Percentiles rank a stretch among this genome's conserved stretches.
Evolutionary conservation across 2,797 vertebrate species (phyloP).

Genomic region (Erpetoichthys calabaricus): DNA sequence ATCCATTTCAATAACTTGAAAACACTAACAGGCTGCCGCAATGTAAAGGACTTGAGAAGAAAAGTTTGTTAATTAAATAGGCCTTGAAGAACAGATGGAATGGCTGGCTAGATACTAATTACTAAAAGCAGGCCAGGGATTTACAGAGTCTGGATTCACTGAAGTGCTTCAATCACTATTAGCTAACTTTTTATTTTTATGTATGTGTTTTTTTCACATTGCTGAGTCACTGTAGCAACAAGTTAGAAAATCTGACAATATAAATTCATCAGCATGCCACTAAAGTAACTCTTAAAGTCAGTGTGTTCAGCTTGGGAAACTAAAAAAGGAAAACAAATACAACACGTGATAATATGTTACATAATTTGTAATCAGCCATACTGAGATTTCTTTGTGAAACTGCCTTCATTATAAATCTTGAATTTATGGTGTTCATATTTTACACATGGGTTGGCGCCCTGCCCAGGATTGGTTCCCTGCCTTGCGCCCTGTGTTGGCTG

Average conservation of each 20-base stretch:
- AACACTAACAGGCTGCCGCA: constrained; percentile 63
- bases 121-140: constrained; percentile 73
- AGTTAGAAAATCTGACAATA: constrained; percentile 39
- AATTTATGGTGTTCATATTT: too few relatives aligned
- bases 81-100: constrained; percentile 87
- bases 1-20: constrained; percentile 71
- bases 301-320: too few relatives aligned
- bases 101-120: constrained; percentile 83
- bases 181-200: constrained; percentile 46
- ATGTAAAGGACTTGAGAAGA: constrained; percentile 50
- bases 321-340: too few relatives aligned
- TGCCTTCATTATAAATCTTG: too few relatives aligned
- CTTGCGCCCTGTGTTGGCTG: too few relatives aligned
- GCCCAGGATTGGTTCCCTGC: too few relatives aligned
- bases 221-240: constrained; percentile 47
- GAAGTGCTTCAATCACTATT: constrained; percentile 70
- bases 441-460: too few relatives aligned
- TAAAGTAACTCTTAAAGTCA: too few relatives aligned
- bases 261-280: constrained; percentile 7
- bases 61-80: constrained; percentile 97
- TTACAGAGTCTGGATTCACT: constrained; percentile 55
- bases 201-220: too few relatives aligned
- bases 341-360: too few relatives aligned
- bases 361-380: too few relatives aligned
- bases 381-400: too few relatives aligned